Conservation (phyloP, 1,140 invertebrate genomes). For the Saxidomus purpurata region DNA sequence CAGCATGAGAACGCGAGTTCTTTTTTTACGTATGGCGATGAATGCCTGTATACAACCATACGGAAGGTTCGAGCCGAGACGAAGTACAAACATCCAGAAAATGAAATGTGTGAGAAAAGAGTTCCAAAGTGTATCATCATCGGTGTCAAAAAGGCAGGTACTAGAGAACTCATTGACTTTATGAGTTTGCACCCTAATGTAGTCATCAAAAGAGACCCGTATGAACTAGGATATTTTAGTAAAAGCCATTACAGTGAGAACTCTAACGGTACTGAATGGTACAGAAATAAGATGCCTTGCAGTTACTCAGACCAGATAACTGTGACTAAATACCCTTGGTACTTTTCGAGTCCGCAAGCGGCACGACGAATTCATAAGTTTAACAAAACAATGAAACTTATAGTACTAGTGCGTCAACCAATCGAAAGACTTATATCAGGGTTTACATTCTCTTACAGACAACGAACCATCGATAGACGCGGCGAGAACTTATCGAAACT, state of each 20-base stretch:
- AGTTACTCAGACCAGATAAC: neutral
- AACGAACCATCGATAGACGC: neutral
- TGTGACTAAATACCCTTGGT: neutral
- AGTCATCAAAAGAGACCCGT: slow-evolving; percentile 1
- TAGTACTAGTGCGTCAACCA: neutral
- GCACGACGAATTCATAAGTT: neutral
- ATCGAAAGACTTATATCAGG: neutral
- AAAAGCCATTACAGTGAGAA: neutral
- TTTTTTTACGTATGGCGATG: too few species aligned
- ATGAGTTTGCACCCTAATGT: slow-evolving; percentile 24
- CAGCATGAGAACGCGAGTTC: too few species aligned
- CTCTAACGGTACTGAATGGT: neutral
- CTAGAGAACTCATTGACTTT: slow-evolving; percentile 25
- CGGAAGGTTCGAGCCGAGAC: too few species aligned
- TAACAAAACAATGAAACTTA: slow-evolving; percentile 15
- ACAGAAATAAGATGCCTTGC: slow-evolving; percentile 19
- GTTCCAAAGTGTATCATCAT: neutral
- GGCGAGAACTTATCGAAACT: neutral
- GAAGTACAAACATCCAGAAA: neutral
- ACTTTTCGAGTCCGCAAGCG: neutral
- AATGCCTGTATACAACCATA: too few species aligned
- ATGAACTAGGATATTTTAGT: slow-evolving; percentile 5
- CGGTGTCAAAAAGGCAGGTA: slow-evolving; percentile 6
- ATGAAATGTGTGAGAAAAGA: neutral
- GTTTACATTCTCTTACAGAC: neutral